Conservation (phyloP, 35 echinoderm and acorn worm species). For the Diadema setosum region DNA sequence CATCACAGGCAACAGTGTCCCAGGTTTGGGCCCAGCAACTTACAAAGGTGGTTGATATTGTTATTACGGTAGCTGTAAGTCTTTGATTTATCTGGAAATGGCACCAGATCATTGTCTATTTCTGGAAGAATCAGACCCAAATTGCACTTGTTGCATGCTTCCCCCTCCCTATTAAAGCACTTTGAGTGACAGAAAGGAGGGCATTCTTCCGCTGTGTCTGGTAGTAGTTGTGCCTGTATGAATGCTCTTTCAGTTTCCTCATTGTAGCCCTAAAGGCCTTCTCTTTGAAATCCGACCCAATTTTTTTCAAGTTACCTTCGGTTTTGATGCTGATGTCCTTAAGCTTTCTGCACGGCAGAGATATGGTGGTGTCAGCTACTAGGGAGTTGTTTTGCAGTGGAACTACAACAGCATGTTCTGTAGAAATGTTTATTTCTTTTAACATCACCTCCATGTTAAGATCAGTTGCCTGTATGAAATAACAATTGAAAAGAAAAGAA, state of each 20-base stretch:
- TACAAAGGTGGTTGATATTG: background rate
- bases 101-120: background rate
- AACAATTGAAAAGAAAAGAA: background rate
- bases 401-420: background rate
- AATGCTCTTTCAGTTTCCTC: background rate
- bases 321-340: background rate
- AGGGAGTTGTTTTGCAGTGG: background rate
- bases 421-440: background rate
- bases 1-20: background rate
- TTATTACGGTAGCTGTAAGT: background rate
- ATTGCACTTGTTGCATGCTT: background rate
- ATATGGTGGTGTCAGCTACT: background rate
- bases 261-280: background rate
- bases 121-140: background rate
- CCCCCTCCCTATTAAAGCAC: background rate
- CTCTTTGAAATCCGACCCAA: background rate
- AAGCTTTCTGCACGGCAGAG: background rate
- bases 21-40: background rate
- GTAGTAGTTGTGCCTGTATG: background rate
- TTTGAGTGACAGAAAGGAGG: background rate
- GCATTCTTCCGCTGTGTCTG: background rate
- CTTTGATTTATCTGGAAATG: background rate
- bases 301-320: background rate
- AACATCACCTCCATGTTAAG: background rate
- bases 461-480: background rate